Percentiles rank a stretch among this genome's conserved stretches.
These are phyloP conservation scores for Drosophila planitibia DNA, from an alignment of 2,888 invertebrate genomes.

Conservation along the genomic window DNA sequence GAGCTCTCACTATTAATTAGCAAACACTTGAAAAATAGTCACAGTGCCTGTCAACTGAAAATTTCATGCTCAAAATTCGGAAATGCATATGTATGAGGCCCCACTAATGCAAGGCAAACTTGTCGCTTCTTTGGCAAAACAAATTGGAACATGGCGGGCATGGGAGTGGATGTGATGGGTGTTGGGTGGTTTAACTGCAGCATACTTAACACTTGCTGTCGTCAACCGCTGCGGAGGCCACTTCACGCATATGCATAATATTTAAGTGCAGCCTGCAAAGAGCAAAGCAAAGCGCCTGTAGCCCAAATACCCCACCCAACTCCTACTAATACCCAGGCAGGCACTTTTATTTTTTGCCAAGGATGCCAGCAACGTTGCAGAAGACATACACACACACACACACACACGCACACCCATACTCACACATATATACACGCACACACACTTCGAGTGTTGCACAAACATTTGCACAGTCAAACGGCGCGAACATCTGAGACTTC, in stretches of 20 bases:
- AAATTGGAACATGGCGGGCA: conserved; percentile 42
- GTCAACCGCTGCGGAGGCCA: conserved; percentile 52
- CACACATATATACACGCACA: conserved; percentile 22
- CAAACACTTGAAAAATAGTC: conserved; percentile 19
- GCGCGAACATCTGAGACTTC: conserved; percentile 37
- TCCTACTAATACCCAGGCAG: background rate
- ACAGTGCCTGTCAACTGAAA: conserved; percentile 26
- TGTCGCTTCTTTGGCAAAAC: conserved; percentile 39
- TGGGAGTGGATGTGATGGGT: background rate
- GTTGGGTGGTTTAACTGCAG: conserved; percentile 34
- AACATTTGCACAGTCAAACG: conserved; percentile 78
- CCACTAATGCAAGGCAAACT: conserved; percentile 29
- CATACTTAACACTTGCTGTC: conserved; percentile 59
- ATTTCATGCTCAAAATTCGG: conserved; percentile 22
- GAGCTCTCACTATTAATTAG: conserved; percentile 36
- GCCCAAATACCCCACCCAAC: background rate
- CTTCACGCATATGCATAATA: conserved; percentile 78
- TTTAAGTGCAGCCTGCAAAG: conserved; percentile 75
- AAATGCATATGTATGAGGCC: conserved; percentile 20
- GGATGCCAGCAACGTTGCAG: conserved; percentile 36
- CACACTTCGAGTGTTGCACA: conserved; percentile 70
- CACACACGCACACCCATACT: background rate
- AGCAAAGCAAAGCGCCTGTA: conserved; percentile 72
- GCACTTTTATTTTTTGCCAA: conserved; percentile 71
- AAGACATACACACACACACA: conserved; percentile 30